phyloP scores from a whole-genome alignment of 2,888 invertebrate species.

The Leptinotarsa tumamoca region DNA sequence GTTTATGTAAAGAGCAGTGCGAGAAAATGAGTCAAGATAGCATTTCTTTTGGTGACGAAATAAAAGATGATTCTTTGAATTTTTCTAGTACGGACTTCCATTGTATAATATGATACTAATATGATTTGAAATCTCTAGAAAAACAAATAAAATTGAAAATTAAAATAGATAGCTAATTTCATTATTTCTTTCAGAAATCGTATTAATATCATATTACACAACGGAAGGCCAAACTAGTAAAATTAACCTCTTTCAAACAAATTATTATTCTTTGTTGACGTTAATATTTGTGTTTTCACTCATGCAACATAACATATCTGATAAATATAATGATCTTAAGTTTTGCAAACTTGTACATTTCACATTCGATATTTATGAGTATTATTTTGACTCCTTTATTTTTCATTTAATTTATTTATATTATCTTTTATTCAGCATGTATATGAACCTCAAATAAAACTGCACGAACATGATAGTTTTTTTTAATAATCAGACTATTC shows the following conservation, averaged over 20 bases:
- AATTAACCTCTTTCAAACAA: no score
- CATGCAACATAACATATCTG: background rate
- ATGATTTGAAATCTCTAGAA: no score
- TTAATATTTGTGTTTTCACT: background rate
- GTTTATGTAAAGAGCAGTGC: background rate
- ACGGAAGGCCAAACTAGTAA: no score
- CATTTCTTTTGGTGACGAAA: background rate
- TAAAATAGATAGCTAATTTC: no score
- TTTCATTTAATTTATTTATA: slow-evolving; percentile 12
- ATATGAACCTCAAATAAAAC: slow-evolving; percentile 3
- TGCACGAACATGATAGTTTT: background rate
- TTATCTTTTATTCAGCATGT: slow-evolving; percentile 15
- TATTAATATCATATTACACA: no score
- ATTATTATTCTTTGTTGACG: background rate
- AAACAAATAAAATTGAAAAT: no score
- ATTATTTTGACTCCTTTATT: slow-evolving; percentile 18
- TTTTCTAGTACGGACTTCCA: no score
- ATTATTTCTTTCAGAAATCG: no score
- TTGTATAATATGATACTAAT: no score
- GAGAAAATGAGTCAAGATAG: background rate
- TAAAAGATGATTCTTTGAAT: background rate
- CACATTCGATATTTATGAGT: slow-evolving; percentile 20
- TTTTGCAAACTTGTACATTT: slow-evolving; percentile 16
- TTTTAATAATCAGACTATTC: background rate
- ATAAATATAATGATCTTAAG: background rate